Evolutionary conservation across 2,113 vertebrate genomes (phyloP).

Genomic region (Myxocyprinus asiaticus): DNA sequence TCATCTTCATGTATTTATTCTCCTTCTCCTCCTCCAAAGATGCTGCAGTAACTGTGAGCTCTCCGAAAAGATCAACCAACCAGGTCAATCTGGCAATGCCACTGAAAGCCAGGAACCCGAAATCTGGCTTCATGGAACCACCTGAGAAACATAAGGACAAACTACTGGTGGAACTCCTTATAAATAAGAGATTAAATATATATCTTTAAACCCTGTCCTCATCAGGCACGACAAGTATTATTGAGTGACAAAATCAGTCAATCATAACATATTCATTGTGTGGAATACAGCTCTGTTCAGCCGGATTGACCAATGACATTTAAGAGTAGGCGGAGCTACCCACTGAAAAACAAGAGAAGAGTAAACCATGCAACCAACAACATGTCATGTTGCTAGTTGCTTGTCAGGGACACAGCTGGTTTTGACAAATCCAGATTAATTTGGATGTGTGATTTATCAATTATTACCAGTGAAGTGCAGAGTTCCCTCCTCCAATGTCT

Average conservation of each 20-base stretch:
- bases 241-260: too few species aligned
- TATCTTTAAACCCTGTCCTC: too few species aligned
- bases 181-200: too few species aligned
- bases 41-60: constrained; percentile 82
- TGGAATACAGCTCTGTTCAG: too few species aligned
- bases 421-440: too few species aligned
- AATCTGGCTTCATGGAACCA: constrained; percentile 74
- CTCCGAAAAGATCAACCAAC: constrained; percentile 90
- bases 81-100: constrained; percentile 89
- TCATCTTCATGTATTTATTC: constrained; percentile 83
- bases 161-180: background rate
- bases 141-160: constrained; percentile 65
- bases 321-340: background rate
- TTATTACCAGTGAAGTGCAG: constrained; percentile 90
- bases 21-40: constrained; percentile 74
- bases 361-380: background rate
- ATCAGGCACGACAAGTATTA: too few species aligned
- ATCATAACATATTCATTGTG: too few species aligned
- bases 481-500: constrained; percentile 82
- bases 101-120: constrained; percentile 86
- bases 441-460: background rate
- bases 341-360: constrained; percentile 17
- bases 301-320: too few species aligned
- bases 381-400: background rate
- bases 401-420: too few species aligned